Conservation (phyloP, 2,888 invertebrate genomes). For the Alentia gelatinosa region DNA sequence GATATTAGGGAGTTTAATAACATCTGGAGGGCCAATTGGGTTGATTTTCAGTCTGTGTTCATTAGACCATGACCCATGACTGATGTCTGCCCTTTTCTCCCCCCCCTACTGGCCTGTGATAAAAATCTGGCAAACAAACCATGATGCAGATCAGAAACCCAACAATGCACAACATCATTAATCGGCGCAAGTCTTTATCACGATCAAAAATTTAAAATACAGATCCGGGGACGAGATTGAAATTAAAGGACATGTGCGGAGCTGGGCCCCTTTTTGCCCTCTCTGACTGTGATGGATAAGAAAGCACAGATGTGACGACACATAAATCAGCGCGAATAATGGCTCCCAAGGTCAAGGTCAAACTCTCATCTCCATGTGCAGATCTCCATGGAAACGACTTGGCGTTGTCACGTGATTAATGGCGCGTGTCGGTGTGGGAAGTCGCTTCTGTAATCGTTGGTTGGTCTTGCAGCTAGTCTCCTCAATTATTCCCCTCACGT, state of each 20-base stretch:
- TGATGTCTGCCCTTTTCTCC: too few species aligned
- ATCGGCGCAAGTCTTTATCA: too few species aligned
- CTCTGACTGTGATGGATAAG: neutral
- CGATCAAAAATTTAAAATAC: neutral
- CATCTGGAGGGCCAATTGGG: too few species aligned
- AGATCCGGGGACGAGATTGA: neutral
- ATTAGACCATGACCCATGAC: too few species aligned
- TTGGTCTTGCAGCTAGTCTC: neutral
- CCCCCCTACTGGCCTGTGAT: too few species aligned
- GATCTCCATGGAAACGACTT: neutral
- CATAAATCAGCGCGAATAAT: neutral
- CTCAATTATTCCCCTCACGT: neutral
- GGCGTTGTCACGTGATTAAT: neutral
- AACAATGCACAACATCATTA: too few species aligned
- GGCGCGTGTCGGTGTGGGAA: neutral
- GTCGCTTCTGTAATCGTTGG: neutral
- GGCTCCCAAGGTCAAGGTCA: neutral
- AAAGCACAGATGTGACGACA: neutral
- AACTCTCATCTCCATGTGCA: neutral
- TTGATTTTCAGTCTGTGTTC: too few species aligned
- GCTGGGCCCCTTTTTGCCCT: neutral
- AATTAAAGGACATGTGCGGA: neutral
- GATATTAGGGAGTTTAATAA: too few species aligned
- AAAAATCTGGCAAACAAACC: too few species aligned
- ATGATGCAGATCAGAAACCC: too few species aligned